phyloP scores from a whole-genome alignment of 2,797 vertebrate species.

The Hylomyscus alleni region DNA sequence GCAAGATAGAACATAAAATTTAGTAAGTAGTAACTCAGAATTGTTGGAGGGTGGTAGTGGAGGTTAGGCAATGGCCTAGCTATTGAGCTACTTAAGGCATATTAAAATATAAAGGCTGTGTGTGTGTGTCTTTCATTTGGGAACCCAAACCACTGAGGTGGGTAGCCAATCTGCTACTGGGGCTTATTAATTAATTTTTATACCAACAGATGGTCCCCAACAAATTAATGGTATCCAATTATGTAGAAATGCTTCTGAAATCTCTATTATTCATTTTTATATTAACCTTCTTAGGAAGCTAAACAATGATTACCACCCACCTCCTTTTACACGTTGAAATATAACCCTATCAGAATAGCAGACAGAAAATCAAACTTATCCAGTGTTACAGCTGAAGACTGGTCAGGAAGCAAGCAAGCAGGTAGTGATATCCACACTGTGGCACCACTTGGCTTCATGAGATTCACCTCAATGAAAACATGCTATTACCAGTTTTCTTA shows the following conservation, averaged over 20 bases:
- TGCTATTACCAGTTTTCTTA: background rate
- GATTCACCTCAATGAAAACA: background rate
- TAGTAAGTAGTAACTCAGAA: too few species aligned
- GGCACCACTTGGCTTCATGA: background rate
- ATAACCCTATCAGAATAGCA: background rate
- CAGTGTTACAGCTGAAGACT: background rate
- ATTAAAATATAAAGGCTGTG: background rate
- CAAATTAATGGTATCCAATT: background rate
- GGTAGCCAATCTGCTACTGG: too few species aligned
- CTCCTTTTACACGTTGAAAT: background rate
- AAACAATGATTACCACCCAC: background rate
- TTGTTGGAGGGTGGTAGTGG: too few species aligned
- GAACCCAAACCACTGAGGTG: background rate
- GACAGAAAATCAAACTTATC: slow-evolving; percentile 15
- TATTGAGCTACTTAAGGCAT: background rate
- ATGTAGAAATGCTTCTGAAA: background rate
- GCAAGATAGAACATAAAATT: too few species aligned
- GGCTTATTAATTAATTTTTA: too few species aligned
- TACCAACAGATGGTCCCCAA: too few species aligned
- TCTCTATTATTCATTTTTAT: background rate
- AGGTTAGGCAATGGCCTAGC: too few species aligned
- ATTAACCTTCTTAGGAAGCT: background rate
- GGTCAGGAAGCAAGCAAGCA: background rate
- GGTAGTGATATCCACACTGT: background rate
- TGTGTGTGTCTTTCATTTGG: background rate